A percentile compares a stretch with the other conserved stretches of the same genome.
phyloP scores from a whole-genome alignment of 2,113 vertebrate species.

The Sylvilagus bachmani region DNA sequence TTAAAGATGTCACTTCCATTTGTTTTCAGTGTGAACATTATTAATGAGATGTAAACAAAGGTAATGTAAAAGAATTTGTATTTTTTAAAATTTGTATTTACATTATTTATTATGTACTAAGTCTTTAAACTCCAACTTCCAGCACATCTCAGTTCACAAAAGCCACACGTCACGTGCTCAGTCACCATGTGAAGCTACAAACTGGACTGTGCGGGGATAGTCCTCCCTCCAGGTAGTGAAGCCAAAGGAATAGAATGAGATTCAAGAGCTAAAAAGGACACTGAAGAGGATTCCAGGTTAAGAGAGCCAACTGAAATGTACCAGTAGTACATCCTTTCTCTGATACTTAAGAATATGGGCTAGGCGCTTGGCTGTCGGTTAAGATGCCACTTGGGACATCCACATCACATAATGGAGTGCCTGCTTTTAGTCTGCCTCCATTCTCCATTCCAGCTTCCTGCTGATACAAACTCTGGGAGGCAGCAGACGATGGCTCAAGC shows the following conservation, averaged over 20 bases:
- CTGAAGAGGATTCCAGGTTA: background rate
- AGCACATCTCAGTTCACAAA: background rate
- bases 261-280: background rate
- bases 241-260: background rate
- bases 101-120: too few relatives aligned
- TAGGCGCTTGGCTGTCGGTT: too few relatives aligned
- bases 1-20: background rate
- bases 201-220: background rate
- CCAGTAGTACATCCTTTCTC: background rate
- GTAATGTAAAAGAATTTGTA: background rate
- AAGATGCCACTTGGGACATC: too few relatives aligned
- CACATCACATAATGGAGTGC: too few relatives aligned
- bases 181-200: background rate
- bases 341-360: background rate
- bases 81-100: background rate
- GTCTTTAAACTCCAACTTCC: background rate
- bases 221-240: background rate
- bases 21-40: constrained; percentile 12
- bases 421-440: too few relatives aligned
- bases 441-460: too few relatives aligned
- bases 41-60: background rate
- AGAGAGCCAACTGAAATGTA: background rate
- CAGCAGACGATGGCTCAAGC: too few relatives aligned
- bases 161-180: background rate
- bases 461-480: too few relatives aligned